Conservation (phyloP, 2,888 invertebrate species). For the Lypha dubia region DNA sequence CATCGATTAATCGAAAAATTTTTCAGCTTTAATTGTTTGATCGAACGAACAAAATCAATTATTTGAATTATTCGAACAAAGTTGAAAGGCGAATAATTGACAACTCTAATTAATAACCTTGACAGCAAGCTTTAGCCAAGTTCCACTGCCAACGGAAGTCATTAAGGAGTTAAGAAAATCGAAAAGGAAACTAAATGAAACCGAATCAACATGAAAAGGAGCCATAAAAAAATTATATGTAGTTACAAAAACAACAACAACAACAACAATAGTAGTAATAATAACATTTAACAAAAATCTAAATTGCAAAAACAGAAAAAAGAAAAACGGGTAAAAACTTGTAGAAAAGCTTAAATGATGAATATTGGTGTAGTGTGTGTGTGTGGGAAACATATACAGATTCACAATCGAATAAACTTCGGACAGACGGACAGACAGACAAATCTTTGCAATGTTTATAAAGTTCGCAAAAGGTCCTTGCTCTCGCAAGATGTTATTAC, state of each 20-base stretch:
- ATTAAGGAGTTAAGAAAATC: constrained; percentile 60
- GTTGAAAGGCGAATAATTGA: too few species aligned
- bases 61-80: too few species aligned
- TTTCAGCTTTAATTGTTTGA: too few species aligned
- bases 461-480: constrained; percentile 63
- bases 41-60: too few species aligned
- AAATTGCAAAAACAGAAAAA: constrained; percentile 38
- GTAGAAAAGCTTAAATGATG: constrained; percentile 45
- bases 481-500: constrained; percentile 56
- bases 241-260: constrained; percentile 31
- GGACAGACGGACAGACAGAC: not conserved
- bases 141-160: constrained; percentile 67
- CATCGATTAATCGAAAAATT: too few species aligned
- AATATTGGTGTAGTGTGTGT: constrained; percentile 17
- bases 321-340: too few species aligned
- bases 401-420: not conserved
- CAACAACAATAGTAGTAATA: constrained; percentile 1
- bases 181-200: constrained; percentile 19
- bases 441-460: constrained; percentile 63
- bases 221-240: constrained; percentile 31
- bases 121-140: constrained; percentile 56
- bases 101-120: constrained; percentile 68
- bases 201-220: constrained; percentile 23
- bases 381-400: constrained; percentile 32
- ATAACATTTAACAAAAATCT: constrained; percentile 36